Evolutionary conservation across 2,888 invertebrate genomes (phyloP), one percentile per base, ranked within the genome.

Genomic region (Phymatocera aterrima): DNA sequence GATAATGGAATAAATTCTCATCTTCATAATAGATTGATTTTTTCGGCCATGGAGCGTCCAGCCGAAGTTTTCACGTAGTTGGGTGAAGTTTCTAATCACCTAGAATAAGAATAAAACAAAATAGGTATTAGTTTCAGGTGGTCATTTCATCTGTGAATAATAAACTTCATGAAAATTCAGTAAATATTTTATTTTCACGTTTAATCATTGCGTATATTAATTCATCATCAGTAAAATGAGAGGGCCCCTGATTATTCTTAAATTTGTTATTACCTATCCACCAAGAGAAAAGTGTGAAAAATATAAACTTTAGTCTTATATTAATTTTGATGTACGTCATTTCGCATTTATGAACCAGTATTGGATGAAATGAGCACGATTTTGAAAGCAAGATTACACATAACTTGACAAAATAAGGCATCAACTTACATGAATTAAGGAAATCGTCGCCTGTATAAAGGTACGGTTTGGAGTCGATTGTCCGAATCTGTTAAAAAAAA

Each of bases 181-280:
- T 80, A 31, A 80, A 77, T 79, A 77, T 60, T 70, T 65, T 74
- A 40, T 81, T 82, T 82, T 84, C 84, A 84, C 80, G 34, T 60
- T 6, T 77, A 34, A 65, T 84, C 84, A 83, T 84, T 81, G 84
- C 84, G 84, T 84, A 84, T 84, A 84, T 84, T 78, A 70, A 21
- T 28, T 78, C 78, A 54, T 51, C 77, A 78, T 78, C 61, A 75
- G 43, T 60, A 46, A 57, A 77, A 8, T 31, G 1, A 37, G 43
- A 65, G 24, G 18, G 54, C 46, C 12, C 18, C 8, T 54, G 10
- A 54, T 10, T 24, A 8, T 18, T 0, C 0, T 51, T 18, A 2
- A 3, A 21, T 5, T 51, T 21, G 21, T 21, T 51, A n/a, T n/a
- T n/a, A n/a, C n/a, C n/a, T n/a, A 8, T 21, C 5, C 1, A 21